Evolutionary conservation across 2,888 invertebrate species (phyloP), one percentile per base, ranked within the genome.

Genomic region (Auanema sp.): DNA sequence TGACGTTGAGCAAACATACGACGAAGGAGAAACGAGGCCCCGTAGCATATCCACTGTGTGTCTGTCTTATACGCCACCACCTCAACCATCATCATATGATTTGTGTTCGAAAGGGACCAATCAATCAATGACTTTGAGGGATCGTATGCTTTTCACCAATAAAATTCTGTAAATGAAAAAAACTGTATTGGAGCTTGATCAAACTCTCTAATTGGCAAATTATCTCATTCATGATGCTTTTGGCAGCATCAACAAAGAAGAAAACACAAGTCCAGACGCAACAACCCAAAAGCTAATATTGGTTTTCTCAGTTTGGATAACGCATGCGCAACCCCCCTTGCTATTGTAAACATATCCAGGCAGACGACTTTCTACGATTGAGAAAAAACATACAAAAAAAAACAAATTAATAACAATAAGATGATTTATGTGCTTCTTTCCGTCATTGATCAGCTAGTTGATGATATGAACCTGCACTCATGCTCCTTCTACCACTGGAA

Each of bases 261-360:
- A 33, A 33, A 33, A 33, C 33, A 33, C 33, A 33, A 33, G 33
- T 33, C 33, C 33, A 33, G 33, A 33, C 33, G 33, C 33, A 60
- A 55, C 60, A 60, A 54, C 40, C 49, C 59, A 41, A 60, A 54
- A 63, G 58, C 63, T 47, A 63, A 63, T 63, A 63, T 63, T 63
- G 63, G 63, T 63, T 63, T 63, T 63, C 63, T 63, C 58, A 58
- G 63, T 63, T 63, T 63, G 63, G 63, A 63, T 63, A 63, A 63
- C 62, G 53, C 51, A 44, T 43, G 53, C 44, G 44, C 56, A 43
- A 60, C 60, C 60, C 47, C 43, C 55, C 47, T 54, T 53, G 60
- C 60, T 33, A 33, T 47, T 21, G 47, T 18, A 47, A 21, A 16
- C 18, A 47, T 18, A 2, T 21, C 2, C 18, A 47, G 18, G 47